Conservation (phyloP, 1,140 invertebrate species). For the Lepidurus packardi region DNA sequence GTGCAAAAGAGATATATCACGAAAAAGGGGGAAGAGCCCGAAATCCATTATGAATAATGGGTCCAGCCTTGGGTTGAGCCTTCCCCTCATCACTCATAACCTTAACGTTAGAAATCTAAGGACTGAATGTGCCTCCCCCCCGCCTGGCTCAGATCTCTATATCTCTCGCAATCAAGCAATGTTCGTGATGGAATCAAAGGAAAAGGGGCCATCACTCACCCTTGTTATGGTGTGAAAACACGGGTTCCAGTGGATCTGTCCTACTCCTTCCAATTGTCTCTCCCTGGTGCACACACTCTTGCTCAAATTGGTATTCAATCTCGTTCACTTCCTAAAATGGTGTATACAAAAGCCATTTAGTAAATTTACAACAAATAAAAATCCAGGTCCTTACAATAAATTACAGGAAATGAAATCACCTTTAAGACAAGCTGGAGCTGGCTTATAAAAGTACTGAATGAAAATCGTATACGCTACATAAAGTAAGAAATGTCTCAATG, state of each 20-base stretch:
- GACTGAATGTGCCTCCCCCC: background rate
- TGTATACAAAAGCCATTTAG: background rate
- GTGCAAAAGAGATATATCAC: constrained; percentile 22
- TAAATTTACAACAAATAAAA: background rate
- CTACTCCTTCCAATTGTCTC: background rate
- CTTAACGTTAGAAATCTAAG: background rate
- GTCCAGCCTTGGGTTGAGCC: background rate
- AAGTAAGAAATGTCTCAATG: background rate
- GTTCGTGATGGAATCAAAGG: background rate
- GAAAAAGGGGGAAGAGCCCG: background rate
- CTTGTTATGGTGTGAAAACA: constrained; percentile 5
- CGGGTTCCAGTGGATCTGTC: background rate
- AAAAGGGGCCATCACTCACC: constrained; percentile 12
- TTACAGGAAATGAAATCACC: background rate
- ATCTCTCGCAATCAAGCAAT: background rate
- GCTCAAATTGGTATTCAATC: constrained; percentile 15
- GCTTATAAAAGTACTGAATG: background rate
- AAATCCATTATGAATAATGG: constrained; percentile 18
- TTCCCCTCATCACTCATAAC: background rate
- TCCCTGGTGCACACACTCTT: background rate
- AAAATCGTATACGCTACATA: background rate
- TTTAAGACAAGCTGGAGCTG: background rate
- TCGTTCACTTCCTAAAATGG: constrained; percentile 21
- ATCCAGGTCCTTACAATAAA: background rate
- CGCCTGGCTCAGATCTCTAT: background rate